phyloP scores from a whole-genome alignment of 2,888 invertebrate genomes.

The Ectobius pallidus region DNA sequence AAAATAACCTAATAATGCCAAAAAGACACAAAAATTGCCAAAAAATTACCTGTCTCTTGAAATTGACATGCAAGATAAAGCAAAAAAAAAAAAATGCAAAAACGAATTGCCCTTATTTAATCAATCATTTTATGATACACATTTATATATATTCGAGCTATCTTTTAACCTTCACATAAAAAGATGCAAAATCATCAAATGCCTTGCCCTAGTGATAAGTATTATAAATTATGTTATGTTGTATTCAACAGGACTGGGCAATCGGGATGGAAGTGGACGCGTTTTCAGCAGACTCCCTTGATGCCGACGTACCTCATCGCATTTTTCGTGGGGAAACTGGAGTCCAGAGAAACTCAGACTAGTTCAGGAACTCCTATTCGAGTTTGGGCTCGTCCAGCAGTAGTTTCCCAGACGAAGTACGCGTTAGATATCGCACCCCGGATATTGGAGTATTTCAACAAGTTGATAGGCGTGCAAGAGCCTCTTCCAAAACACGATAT shows the following conservation, averaged over 20 bases:
- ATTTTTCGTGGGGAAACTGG: conserved; percentile 32
- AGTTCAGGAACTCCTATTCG: conserved; percentile 26
- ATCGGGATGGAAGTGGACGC: conserved; percentile 32
- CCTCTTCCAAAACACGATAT: conserved; percentile 71
- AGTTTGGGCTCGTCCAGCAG: conserved; percentile 55
- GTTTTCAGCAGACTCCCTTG: conserved; percentile 57
- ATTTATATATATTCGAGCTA: too few relatives aligned
- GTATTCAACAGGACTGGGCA: background rate
- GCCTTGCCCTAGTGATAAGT: too few relatives aligned
- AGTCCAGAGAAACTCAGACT: background rate
- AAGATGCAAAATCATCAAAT: too few relatives aligned
- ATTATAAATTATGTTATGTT: too few relatives aligned
- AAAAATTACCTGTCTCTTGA: too few relatives aligned
- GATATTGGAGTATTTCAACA: conserved; percentile 54
- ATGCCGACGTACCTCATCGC: conserved; percentile 67
- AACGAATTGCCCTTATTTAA: too few relatives aligned
- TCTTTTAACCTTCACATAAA: too few relatives aligned
- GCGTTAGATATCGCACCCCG: conserved; percentile 57
- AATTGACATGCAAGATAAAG: too few relatives aligned
- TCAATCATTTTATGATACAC: too few relatives aligned
- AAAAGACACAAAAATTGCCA: too few relatives aligned
- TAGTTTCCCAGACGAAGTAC: conserved; percentile 53
- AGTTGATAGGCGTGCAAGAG: conserved; percentile 55
- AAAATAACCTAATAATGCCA: too few relatives aligned
- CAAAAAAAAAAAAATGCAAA: too few relatives aligned